Percentiles rank a stretch among this genome's conserved stretches.
Evolutionary conservation across 1,140 invertebrate species (phyloP).

Genomic region (Lordiphosa mommai): DNA sequence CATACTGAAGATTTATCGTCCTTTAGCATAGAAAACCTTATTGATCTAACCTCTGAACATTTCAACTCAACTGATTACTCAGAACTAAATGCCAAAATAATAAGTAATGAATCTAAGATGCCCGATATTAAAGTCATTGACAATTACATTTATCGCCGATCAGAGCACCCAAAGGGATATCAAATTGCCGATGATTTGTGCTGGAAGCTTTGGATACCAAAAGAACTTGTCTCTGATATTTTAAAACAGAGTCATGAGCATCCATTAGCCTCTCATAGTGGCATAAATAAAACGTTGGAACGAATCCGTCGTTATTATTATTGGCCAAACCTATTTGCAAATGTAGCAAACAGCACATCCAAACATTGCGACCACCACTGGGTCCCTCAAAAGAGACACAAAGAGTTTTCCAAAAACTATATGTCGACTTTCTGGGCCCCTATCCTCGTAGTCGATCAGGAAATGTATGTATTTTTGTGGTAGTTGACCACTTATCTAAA

Average conservation of each 20-base stretch:
- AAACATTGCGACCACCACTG: too few relatives aligned
- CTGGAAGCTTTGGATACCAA: too few relatives aligned
- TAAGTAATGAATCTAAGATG: not conserved
- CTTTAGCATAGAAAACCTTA: too few relatives aligned
- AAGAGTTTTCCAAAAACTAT: too few relatives aligned
- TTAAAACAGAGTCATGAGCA: too few relatives aligned
- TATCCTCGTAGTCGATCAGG: not conserved
- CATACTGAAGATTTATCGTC: slow-evolving; percentile 8
- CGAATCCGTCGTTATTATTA: slow-evolving; percentile 2
- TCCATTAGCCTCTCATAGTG: too few relatives aligned
- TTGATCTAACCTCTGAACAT: not conserved
- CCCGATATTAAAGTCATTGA: slow-evolving; percentile 2
- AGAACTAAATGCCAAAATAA: not conserved
- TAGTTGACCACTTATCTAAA: too few relatives aligned
- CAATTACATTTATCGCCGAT: not conserved
- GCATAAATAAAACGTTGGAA: slow-evolving; percentile 1
- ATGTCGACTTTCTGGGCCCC: slow-evolving; percentile 1
- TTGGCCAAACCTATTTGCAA: not conserved
- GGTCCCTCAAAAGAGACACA: too few relatives aligned
- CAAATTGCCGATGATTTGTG: not conserved
- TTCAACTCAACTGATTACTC: not conserved
- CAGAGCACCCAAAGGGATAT: not conserved
- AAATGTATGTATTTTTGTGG: slow-evolving; percentile 4
- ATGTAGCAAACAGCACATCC: too few relatives aligned
- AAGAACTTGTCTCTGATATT: too few relatives aligned